A percentile compares a stretch with the other conserved stretches of the same genome.
phyloP scores from a whole-genome alignment of 1,140 invertebrate genomes.

The Rhyzopertha dominica region DNA sequence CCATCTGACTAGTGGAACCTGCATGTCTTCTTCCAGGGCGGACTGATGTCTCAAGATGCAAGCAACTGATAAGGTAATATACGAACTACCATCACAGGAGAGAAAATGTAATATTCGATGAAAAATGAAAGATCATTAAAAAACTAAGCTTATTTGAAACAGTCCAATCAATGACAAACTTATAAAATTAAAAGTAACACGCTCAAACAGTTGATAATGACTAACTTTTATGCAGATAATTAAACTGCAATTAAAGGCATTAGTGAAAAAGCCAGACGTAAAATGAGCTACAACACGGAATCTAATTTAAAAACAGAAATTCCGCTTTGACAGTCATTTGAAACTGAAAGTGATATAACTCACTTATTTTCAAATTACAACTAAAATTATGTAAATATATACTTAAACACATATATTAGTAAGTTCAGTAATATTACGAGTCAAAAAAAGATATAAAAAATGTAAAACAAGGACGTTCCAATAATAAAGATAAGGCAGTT shows the following conservation, averaged over 20 bases:
- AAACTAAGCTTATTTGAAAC: conserved; percentile 9
- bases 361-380: no score
- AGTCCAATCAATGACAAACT: conserved; percentile 7
- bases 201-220: conserved; percentile 12
- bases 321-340: no score
- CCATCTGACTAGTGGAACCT: conserved; percentile 12
- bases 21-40: conserved; percentile 2
- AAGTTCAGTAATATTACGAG: no score
- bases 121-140: conserved; percentile 7
- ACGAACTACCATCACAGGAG: conserved; percentile 2
- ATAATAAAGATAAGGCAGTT: no score
- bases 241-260: conserved; percentile 18
- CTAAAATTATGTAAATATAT: no score
- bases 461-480: no score
- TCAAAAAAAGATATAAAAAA: no score
- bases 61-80: conserved; percentile 8
- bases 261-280: no score
- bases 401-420: no score
- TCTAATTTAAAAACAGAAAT: no score
- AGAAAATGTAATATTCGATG: background rate
- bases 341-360: no score
- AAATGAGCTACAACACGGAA: no score
- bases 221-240: conserved; percentile 14
- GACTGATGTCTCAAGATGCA: background rate
- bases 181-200: conserved; percentile 15